Evolutionary conservation across 2,888 invertebrate species (phyloP), one percentile per base, ranked within the genome.

Genomic region (Cosmopolites sordidus): DNA sequence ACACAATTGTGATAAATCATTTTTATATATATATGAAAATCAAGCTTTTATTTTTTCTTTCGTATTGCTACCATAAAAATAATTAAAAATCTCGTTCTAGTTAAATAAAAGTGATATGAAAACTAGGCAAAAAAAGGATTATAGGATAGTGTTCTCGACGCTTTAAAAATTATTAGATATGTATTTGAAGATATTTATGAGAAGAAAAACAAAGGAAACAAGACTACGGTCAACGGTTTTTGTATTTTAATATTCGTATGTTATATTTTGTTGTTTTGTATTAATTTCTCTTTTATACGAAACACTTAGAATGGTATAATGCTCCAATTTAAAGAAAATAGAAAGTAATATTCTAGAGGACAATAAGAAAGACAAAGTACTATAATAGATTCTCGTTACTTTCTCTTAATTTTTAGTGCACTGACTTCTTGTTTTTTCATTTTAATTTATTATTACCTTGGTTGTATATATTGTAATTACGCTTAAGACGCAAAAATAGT

Each of bases 401-500:
- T 14, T 43, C 30, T 22, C 29, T 41, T 45, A 55, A 17, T 43
- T 56, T 59, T 46, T 51, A 15, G 8, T 22, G 22, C 22, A 22
- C 22, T 22, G 22, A 22, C 8, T 22, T 22, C 22, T 5, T 22
- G 37, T 42, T 52, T 51, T 49, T 47, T 51, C 57, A 55, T 33
- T 54, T 52, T 51, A 52, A 54, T 54, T 59, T 63, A 60, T 63
- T 56, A 59, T 53, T 48, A 51, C 50, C 50, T 51, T 53, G 49
- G 48, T 53, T 62, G 62, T 63, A 62, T 50, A 63, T 63, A 62
- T 42, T 65, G 62, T 64, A 65, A 58, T 53, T 63, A 62, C 57
- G 63, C 64, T 64, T 62, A 60, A 58, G 40, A 16, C 17, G 40
- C 17, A 59, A 56, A 60, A 57, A 62, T 63, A 61, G 58, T 62